Evolutionary conservation across 2,113 vertebrate genomes (phyloP).

Genomic region (Tupaia chinensis): DNA sequence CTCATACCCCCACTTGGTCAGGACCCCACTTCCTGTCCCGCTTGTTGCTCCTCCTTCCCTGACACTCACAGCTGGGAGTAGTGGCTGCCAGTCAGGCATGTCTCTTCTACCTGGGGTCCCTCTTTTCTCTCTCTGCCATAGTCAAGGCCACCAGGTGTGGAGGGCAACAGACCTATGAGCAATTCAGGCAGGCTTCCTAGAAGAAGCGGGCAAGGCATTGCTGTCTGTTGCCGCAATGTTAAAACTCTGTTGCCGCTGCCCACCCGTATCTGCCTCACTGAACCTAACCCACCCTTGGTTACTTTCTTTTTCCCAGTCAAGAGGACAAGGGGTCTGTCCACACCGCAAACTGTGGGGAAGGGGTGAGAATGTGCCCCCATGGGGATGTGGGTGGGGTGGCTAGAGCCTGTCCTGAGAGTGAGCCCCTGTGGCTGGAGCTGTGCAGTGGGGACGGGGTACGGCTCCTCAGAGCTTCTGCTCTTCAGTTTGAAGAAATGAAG

Average conservation of each 20-base stretch:
- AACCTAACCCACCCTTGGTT: background rate
- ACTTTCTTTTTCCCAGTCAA: background rate
- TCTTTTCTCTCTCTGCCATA: background rate
- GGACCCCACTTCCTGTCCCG: slow-evolving; percentile 7
- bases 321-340: background rate
- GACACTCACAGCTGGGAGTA: background rate
- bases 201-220: background rate
- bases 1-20: background rate
- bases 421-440: background rate
- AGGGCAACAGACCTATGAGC: background rate
- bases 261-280: background rate
- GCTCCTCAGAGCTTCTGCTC: background rate
- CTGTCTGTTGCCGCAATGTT: background rate
- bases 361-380: too few relatives aligned
- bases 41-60: background rate
- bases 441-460: background rate
- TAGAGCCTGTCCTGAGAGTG: background rate
- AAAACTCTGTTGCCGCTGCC: background rate
- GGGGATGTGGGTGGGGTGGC: background rate
- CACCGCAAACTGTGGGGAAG: background rate
- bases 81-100: background rate
- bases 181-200: background rate
- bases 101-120: background rate
- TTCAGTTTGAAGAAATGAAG: background rate
- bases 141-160: background rate